Evolutionary conservation across 2,113 vertebrate species (phyloP), one percentile per base, ranked within the genome.

Genomic region (Cynoglossus semilaevis): DNA sequence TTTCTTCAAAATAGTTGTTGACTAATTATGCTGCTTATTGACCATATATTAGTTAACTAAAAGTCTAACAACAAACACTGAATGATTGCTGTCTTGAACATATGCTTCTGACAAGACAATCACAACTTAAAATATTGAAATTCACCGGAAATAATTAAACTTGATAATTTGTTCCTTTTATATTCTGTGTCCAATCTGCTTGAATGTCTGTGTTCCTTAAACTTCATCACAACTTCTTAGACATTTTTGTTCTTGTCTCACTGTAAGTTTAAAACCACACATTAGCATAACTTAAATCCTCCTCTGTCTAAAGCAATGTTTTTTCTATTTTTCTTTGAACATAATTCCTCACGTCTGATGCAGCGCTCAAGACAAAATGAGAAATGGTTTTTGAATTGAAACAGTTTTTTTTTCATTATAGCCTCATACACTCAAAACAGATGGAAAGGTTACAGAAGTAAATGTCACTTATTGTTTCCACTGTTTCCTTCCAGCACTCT

Each of bases 381-480:
- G 67, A 83, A 81, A 83, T 67, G 51, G 17, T 69, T 70, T 64
- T 57, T 58, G 83, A 82, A 85, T 87, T 83, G 61, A 85, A 84
- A 78, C 82, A 64, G 70, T 70, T 58, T 83, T 58, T 83, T 85
- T 86, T 82, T 74, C 72, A 80, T 84, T 81, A 82, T 15, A 65
- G 43, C 44, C 64, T 48, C 40, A 55, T 56, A 61, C 36, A 72
- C 42, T 49, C 48, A 0, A 36, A 35, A 43, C 70, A 77, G 71
- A 82, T 66, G 61, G 70, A 74, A 43, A 17, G 56, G 65, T 68
- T 70, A 67, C 48, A 63, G 67, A 56, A 80, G 64, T 72, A 84
- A 85, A 80, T 77, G 72, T 71, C 79, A 70, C 79, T 79, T 77
- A 80, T 82, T 85, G 72, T 84, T 81, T 83, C 56, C 61, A 50